A percentile compares a stretch with the other conserved stretches of the same genome.
Conservation (phyloP, 2,888 invertebrate species). For the Cephus nigrinus region DNA sequence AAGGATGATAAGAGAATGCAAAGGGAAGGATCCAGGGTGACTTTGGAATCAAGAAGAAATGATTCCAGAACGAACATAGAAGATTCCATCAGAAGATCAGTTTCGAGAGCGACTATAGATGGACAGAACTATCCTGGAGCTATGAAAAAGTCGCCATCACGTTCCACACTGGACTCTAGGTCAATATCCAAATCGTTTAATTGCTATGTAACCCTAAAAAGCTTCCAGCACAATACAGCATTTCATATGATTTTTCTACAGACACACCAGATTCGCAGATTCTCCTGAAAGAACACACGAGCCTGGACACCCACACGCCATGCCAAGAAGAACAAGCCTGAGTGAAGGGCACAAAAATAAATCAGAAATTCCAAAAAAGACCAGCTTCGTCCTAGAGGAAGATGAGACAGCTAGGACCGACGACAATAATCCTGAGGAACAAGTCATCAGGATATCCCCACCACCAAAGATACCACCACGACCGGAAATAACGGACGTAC, state of each 20-base stretch:
- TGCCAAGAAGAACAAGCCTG: slow-evolving; percentile 39
- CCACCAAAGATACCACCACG: slow-evolving; percentile 30
- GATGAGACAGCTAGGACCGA: slow-evolving; percentile 21
- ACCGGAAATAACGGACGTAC: slow-evolving; percentile 33
- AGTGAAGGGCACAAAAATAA: slow-evolving; percentile 36
- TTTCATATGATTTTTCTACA: slow-evolving; percentile 14
- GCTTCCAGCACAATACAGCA: neutral
- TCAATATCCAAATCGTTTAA: slow-evolving; percentile 9
- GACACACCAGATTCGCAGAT: slow-evolving; percentile 45
- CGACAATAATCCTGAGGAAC: slow-evolving; percentile 19
- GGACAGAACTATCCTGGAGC: slow-evolving; percentile 25
- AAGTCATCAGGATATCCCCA: slow-evolving; percentile 30
- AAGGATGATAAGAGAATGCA: slow-evolving; percentile 42
- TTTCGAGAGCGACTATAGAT: slow-evolving; percentile 37
- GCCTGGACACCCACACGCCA: slow-evolving; percentile 23
- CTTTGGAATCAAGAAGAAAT: slow-evolving; percentile 40
- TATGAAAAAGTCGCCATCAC: slow-evolving; percentile 46
- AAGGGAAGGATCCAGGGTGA: slow-evolving; percentile 42
- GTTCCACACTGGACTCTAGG: slow-evolving; percentile 50
- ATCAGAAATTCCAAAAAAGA: slow-evolving; percentile 37
- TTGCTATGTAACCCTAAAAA: neutral
- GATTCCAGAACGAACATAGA: slow-evolving; percentile 41
- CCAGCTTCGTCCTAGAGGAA: slow-evolving; percentile 40
- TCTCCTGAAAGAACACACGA: slow-evolving; percentile 39
- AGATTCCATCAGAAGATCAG: slow-evolving; percentile 32